Evolutionary conservation across 1,140 invertebrate species (phyloP).

Genomic region (Lordiphosa stackelbergi): DNA sequence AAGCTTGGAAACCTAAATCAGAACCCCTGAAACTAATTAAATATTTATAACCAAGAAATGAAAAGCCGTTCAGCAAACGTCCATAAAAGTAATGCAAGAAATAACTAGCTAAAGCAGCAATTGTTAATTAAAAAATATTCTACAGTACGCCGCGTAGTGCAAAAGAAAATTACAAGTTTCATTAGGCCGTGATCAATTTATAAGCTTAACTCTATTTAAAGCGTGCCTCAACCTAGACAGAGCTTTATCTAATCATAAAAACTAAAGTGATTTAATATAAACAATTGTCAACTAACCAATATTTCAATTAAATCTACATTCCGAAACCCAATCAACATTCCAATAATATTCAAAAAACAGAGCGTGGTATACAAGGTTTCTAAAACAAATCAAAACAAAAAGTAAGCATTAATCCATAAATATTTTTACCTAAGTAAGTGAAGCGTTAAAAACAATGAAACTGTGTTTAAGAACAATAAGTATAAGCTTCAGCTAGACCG

Average conservation of each 20-base stretch:
- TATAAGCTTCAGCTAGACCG: too few species aligned
- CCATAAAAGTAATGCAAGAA: slow-evolving; percentile 7
- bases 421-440: neutral
- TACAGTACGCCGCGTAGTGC: slow-evolving; percentile 33
- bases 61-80: slow-evolving; percentile 21
- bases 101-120: neutral
- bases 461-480: too few species aligned
- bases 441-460: too few species aligned
- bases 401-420: slow-evolving; percentile 44
- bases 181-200: slow-evolving; percentile 37
- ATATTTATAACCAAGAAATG: neutral
- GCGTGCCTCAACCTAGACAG: slow-evolving; percentile 40
- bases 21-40: slow-evolving; percentile 1
- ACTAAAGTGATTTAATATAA: slow-evolving; percentile 22
- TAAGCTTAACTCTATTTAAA: slow-evolving; percentile 15
- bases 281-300: slow-evolving; percentile 11
- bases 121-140: slow-evolving; percentile 9
- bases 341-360: slow-evolving; percentile 5
- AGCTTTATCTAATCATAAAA: slow-evolving; percentile 33
- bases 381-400: slow-evolving; percentile 22
- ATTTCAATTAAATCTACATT: slow-evolving; percentile 15
- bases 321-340: slow-evolving; percentile 3
- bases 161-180: slow-evolving; percentile 11
- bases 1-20: slow-evolving; percentile 20
- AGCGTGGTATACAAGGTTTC: slow-evolving; percentile 44